Conservation (phyloP, 2,888 invertebrate genomes). For the Stratiomys singularior region DNA sequence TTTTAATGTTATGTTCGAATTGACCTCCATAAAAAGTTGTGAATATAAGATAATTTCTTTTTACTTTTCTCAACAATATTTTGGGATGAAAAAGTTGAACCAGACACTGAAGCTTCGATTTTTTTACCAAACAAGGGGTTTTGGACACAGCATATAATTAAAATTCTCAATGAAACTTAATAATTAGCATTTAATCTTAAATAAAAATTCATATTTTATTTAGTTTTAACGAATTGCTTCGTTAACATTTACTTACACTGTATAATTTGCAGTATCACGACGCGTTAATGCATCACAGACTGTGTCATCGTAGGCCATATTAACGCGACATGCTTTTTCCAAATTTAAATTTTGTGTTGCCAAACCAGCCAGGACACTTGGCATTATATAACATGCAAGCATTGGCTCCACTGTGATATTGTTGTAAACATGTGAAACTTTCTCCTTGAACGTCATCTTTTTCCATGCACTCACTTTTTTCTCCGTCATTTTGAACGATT, state of each 20-base stretch:
- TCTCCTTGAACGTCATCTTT: constrained; percentile 65
- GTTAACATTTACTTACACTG: constrained; percentile 67
- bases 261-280: constrained; percentile 73
- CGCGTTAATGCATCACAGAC: constrained; percentile 81
- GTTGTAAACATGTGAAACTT: constrained; percentile 66
- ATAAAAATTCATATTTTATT: neutral
- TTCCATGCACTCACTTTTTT: constrained; percentile 57
- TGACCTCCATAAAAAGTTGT: too few species aligned
- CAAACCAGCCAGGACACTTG: constrained; percentile 75
- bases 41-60: too few species aligned
- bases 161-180: too few species aligned
- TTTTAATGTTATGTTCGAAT: too few species aligned
- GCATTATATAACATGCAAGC: constrained; percentile 72
- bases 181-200: too few species aligned
- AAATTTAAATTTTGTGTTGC: constrained; percentile 87
- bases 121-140: too few species aligned
- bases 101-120: too few species aligned
- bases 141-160: too few species aligned
- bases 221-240: too few species aligned
- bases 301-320: constrained; percentile 76
- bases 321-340: constrained; percentile 88
- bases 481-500: constrained; percentile 45
- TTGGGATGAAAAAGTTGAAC: too few species aligned
- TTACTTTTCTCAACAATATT: too few species aligned
- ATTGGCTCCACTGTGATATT: constrained; percentile 76